phyloP scores from a whole-genome alignment of 2,797 vertebrate species.

The Tolypeutes matacus region DNA sequence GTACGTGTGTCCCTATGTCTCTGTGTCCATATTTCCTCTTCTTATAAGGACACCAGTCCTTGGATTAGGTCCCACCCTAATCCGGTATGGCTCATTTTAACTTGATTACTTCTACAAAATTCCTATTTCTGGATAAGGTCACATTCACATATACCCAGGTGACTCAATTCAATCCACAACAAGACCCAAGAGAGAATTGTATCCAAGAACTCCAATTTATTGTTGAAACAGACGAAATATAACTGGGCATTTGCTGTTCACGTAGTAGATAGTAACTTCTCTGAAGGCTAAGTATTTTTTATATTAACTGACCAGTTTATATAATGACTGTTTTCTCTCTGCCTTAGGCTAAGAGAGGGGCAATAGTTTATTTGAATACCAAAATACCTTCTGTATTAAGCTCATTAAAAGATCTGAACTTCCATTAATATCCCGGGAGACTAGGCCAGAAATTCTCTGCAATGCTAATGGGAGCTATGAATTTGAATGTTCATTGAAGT shows the following conservation, averaged over 20 bases:
- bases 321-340: constrained; percentile 33
- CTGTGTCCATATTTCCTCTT: no score
- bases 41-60: no score
- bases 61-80: no score
- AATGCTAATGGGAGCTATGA: constrained; percentile 70
- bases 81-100: no score
- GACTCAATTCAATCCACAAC: no score
- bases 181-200: neutral
- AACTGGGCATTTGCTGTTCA: neutral
- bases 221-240: neutral
- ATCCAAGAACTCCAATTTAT: neutral
- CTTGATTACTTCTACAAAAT: no score
- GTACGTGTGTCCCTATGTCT: no score
- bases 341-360: constrained; percentile 45
- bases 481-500: constrained; percentile 73
- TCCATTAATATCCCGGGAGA: constrained; percentile 72
- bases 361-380: constrained; percentile 65
- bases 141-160: no score
- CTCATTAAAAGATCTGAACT: constrained; percentile 74
- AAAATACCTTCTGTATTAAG: constrained; percentile 63
- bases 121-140: no score
- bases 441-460: constrained; percentile 65
- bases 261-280: neutral
- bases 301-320: constrained; percentile 19
- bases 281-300: neutral